phyloP scores from a whole-genome alignment of 2,113 vertebrate species.

The Danio rerio region GRCz12tu NC_133181.1:44207501-44208000 shows the following conservation, averaged over 20 bases:
- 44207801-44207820: slow-evolving; percentile 1
- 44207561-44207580: slow-evolving; percentile 6
- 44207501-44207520: background rate
- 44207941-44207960: background rate
- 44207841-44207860: slow-evolving; percentile 10
- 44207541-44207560: slow-evolving; percentile 1
- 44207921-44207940: background rate
- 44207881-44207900: background rate
- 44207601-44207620: background rate
- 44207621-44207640: background rate
- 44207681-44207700: background rate
- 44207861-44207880: background rate
- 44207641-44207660: background rate
- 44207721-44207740: slow-evolving; percentile 37
- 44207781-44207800: background rate
- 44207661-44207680: background rate
- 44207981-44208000: too few relatives aligned
- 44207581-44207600: slow-evolving; percentile 4
- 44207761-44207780: background rate
- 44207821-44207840: slow-evolving; percentile 6
- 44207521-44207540: background rate
- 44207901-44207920: background rate
- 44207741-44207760: slow-evolving; percentile 9
- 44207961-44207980: too few relatives aligned
- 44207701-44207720: slow-evolving; percentile 36